phyloP scores from a whole-genome alignment of 2,797 vertebrate species.

The Varecia variegata region DNA sequence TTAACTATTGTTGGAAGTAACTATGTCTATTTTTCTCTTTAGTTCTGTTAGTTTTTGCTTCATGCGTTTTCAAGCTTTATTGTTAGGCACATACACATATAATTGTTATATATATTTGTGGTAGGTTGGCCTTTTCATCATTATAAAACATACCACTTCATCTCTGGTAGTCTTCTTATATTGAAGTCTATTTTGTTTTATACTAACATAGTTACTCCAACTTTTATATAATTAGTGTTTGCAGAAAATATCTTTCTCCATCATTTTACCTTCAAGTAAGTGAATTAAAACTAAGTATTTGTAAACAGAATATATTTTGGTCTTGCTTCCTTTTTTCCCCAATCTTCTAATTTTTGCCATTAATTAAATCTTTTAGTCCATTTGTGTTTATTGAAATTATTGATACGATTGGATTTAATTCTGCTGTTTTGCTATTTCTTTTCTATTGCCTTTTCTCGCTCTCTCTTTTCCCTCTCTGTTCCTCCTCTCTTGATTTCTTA shows the following conservation, averaged over 20 bases:
- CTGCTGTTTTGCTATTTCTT: background rate
- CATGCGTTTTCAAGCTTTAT: background rate
- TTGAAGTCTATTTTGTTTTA: background rate
- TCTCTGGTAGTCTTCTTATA: background rate
- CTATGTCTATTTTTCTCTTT: background rate
- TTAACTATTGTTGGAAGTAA: background rate
- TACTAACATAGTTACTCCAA: background rate
- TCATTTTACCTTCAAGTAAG: background rate
- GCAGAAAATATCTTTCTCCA: background rate
- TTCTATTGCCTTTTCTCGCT: background rate
- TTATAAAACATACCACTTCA: background rate
- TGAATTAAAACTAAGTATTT: background rate
- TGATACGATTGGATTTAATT: background rate
- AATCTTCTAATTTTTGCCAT: background rate
- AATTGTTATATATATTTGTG: background rate
- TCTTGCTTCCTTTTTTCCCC: background rate
- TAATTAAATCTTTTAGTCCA: background rate
- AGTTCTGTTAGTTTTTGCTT: background rate
- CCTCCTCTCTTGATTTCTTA: background rate
- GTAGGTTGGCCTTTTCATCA: background rate
- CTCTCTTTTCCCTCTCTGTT: background rate
- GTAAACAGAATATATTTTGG: background rate
- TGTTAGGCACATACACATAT: background rate
- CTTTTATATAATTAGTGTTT: background rate
- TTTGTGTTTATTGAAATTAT: background rate